Percentiles rank a stretch among this genome's conserved stretches.
These are phyloP conservation scores for Prionailurus bengalensis DNA, from an alignment of 2,113 vertebrate genomes.

Conservation along the genomic window DNA sequence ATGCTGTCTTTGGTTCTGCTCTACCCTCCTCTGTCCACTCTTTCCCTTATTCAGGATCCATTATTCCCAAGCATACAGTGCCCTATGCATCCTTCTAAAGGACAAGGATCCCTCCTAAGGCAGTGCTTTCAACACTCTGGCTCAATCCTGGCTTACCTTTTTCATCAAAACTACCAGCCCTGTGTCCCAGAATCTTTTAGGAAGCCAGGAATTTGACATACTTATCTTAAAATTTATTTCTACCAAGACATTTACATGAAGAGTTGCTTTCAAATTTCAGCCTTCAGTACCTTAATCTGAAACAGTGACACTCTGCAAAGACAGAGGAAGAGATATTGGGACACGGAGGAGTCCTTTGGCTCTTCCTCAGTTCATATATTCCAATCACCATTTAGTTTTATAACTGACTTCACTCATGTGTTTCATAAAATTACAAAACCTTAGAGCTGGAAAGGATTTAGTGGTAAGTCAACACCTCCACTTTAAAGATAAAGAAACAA, in stretches of 20 bases:
- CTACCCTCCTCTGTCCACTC: neutral
- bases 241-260: neutral
- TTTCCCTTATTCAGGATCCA: neutral
- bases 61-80: neutral
- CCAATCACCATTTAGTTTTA: neutral
- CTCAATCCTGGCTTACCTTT: neutral
- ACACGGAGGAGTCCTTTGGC: neutral
- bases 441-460: slow-evolving; percentile 47
- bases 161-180: neutral
- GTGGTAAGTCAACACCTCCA: slow-evolving; percentile 40
- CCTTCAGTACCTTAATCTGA: slow-evolving; percentile 3
- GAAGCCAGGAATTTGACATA: neutral
- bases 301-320: neutral
- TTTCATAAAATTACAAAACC: slow-evolving; percentile 56
- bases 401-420: slow-evolving; percentile 44
- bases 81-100: neutral
- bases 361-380: neutral
- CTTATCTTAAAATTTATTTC: neutral
- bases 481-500: slow-evolving; percentile 34
- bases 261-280: slow-evolving; percentile 35
- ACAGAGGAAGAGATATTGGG: neutral
- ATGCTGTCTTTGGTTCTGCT: neutral
- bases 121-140: neutral
- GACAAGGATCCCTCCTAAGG: neutral
- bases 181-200: neutral